phyloP scores from a whole-genome alignment of 64 coral and sea anemone species.

The Montipora foliosa region DNA sequence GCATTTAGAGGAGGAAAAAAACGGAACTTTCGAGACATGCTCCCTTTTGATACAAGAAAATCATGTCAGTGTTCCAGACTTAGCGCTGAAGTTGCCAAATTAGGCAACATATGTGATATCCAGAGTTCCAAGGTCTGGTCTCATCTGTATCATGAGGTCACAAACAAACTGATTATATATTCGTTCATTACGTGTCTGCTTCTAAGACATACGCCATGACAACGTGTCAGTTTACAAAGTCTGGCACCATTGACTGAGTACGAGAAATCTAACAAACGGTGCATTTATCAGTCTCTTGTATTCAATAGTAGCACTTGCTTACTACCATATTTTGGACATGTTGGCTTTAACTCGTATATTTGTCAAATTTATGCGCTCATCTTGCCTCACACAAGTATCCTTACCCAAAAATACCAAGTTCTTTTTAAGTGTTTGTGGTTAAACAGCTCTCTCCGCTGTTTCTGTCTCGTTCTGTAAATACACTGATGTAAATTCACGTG shows the following conservation, averaged over 20 bases:
- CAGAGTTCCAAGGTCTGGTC: too few relatives aligned
- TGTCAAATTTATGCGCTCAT: not conserved
- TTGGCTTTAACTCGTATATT: not conserved
- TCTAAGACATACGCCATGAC: not conserved
- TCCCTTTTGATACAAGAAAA: not conserved
- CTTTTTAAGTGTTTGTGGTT: not conserved
- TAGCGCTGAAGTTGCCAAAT: too few relatives aligned
- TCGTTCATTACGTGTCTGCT: too few relatives aligned
- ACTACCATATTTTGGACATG: constrained; percentile 23
- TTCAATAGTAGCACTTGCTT: constrained; percentile 67
- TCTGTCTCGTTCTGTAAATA: not conserved
- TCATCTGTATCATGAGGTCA: too few relatives aligned
- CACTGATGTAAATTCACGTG: constrained; percentile 12
- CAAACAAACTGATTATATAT: too few relatives aligned
- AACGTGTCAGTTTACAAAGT: not conserved
- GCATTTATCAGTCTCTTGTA: constrained; percentile 61
- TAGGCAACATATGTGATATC: too few relatives aligned
- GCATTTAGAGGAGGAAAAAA: too few relatives aligned
- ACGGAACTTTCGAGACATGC: not conserved
- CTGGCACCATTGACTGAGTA: constrained; percentile 29
- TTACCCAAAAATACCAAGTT: not conserved
- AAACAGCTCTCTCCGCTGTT: not conserved
- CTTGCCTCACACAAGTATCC: not conserved
- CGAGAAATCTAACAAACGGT: constrained; percentile 81
- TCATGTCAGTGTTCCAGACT: too few relatives aligned